A percentile compares a stretch with the other conserved stretches of the same genome.
These are phyloP conservation scores for Nematolebias whitei DNA, from an alignment of 2,113 vertebrate species.

Conservation along the genomic window DNA sequence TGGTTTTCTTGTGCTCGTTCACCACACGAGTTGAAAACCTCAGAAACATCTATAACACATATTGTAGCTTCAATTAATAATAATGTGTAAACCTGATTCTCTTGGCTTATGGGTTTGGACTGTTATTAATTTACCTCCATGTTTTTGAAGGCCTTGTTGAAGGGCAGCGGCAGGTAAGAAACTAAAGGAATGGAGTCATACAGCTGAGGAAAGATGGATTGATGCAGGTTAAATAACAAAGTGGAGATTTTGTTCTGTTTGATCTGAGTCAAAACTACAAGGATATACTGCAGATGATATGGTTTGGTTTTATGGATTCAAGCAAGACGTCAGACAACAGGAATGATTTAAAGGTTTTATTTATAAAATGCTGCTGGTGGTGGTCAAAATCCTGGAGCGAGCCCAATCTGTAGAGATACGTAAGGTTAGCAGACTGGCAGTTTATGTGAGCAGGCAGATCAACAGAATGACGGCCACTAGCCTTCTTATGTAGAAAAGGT, in stretches of 20 bases:
- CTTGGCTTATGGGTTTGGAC: neutral
- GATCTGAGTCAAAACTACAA: neutral
- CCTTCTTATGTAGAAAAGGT: no score
- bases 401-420: no score
- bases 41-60: slow-evolving; percentile 22
- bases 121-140: slow-evolving; percentile 18
- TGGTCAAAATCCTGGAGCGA: no score
- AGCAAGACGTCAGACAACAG: no score
- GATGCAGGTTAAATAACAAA: neutral
- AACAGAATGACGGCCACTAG: no score
- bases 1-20: slow-evolving; percentile 54
- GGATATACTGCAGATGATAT: neutral
- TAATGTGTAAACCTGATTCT: no score
- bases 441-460: no score
- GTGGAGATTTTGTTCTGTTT: neutral
- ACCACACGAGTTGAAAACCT: neutral
- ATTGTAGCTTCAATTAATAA: neutral
- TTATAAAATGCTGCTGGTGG: no score
- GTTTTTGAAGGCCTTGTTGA: slow-evolving; percentile 38
- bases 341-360: no score
- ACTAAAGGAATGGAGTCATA: slow-evolving; percentile 52
- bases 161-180: slow-evolving; percentile 50
- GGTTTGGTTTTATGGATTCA: no score
- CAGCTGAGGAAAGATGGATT: slow-evolving; percentile 20
- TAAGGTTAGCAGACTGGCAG: no score